phyloP scores from a whole-genome alignment of 2,888 invertebrate species.

The Andrena minutula region DNA sequence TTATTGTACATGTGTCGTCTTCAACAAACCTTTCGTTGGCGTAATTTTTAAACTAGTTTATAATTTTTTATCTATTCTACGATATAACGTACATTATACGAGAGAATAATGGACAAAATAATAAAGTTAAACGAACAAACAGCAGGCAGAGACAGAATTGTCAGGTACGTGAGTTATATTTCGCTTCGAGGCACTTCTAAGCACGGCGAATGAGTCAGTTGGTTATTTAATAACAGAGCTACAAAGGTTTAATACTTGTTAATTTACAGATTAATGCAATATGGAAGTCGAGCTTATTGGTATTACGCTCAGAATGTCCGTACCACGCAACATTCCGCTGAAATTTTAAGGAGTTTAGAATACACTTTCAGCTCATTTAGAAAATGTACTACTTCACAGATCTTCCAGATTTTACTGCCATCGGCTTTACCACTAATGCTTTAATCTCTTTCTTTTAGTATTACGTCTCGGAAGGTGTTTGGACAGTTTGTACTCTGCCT shows the following conservation, averaged over 20 bases:
- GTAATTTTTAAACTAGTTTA: background rate
- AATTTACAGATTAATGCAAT: conserved; percentile 91
- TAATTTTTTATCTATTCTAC: background rate
- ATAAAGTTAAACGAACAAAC: conserved; percentile 86
- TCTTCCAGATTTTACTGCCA: conserved; percentile 13
- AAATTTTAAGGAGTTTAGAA: conserved; percentile 93
- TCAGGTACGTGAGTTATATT: conserved; percentile 81
- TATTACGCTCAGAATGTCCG: conserved; percentile 89
- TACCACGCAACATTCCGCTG: conserved; percentile 87
- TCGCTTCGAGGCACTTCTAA: too few relatives aligned
- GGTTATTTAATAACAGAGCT: background rate
- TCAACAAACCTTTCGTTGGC: background rate
- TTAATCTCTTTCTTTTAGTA: conserved; percentile 87
- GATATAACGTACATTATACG: background rate
- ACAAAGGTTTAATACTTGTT: conserved; percentile 10
- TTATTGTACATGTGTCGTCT: background rate
- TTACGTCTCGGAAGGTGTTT: conserved; percentile 94
- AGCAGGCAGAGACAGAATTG: conserved; percentile 86
- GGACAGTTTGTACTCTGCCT: conserved; percentile 91
- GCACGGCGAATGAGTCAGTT: too few relatives aligned
- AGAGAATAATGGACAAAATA: conserved; percentile 83
- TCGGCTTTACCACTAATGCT: conserved; percentile 3
- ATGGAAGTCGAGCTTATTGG: conserved; percentile 93
- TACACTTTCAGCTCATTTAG: conserved; percentile 93
- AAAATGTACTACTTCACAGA: conserved; percentile 88